Evolutionary conservation across 1,140 invertebrate genomes (phyloP), one percentile per base, ranked within the genome.

Genomic region (Apocrypta bakeri): DNA sequence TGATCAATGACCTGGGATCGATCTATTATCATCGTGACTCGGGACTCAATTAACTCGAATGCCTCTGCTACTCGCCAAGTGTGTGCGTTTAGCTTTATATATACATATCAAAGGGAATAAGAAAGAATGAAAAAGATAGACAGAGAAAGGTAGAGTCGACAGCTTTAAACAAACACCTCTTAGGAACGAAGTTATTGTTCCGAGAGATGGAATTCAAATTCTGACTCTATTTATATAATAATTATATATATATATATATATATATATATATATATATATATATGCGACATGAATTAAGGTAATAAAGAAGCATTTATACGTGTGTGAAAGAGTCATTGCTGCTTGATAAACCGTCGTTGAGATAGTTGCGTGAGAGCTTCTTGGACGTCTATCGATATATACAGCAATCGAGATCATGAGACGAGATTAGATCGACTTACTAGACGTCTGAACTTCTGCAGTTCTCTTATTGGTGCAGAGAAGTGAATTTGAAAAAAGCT

Each of bases 1-100:
- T 76, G 81, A 82, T 82, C 81, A 78, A 82, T 77, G 81, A 82
- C 17, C 81, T 69, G 31, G 1, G 14, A 72, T 68, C 66, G 81
- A 77, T 82, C 72, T 61, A 78, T 82, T 82, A 82, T 72, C 74
- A 40, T 69, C 48, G 21, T 82, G 80, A 82, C 81, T 82, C 42
- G 81, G 48, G 74, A 56, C 73, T 71, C 74, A 77, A 82, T 77
- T 77, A 72, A 64, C 25, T 68, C 31, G 42, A 21, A 27, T 63
- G 75, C 31, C 42, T 42, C 25, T 33, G 33, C 68, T 75, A 64
- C 33, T 74, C 24, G 72, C 71, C 27, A 75, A 48, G 63, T 29
- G 69, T 25, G 56, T 48, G 48, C 24, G n/a, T n/a, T n/a, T n/a
- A 12, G 17, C 71, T 61, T 75, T 75, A 21, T 81, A 40, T 48